Evolutionary conservation across 1,140 invertebrate species (phyloP), one percentile per base, ranked within the genome.

Genomic region (Charaxes varanes): DNA sequence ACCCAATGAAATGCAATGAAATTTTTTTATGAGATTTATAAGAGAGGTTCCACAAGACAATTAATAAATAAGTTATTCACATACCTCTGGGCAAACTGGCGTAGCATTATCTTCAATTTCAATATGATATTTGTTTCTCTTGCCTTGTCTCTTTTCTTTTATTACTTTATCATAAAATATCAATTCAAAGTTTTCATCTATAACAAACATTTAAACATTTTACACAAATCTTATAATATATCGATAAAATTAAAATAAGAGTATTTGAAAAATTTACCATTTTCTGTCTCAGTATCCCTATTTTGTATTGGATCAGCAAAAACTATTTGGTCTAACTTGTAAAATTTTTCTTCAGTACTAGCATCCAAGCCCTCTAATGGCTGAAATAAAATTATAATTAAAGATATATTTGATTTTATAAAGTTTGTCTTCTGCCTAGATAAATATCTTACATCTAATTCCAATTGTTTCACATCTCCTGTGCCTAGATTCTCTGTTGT

Each of bases 111-210:
- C 41, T 15, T 54, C 42, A 13, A 54, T 26, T 15, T 56, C 37
- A 22, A 62, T 53, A 12, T 51, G 37, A 49, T 61, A 61, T 40
- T 53, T 66, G 15, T 48, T 41, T 33, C 52, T 49, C 23, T 51
- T 54, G 7, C 37, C 48, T 12, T 12, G 1, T 16, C 19, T 44
- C 26, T 37, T 60, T 16, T 54, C 23, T 15, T 59, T 26, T n/a
- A 44, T 35, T 7, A 62, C 23, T 27, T 53, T 60, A 5, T 60
- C 48, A 2, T 46, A 16, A 10, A 60, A 41, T 10, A 5, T 42
- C 2, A 57, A 36, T 40, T 34, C n/a, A 10, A 6, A 8, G 13
- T 47, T 23, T n/a, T 38, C 15, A 15, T 26, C 23, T 34, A 7
- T 28, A 53, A 31, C n/a, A n/a, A n/a, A n/a, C n/a, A n/a, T n/a